Evolutionary conservation across 2,113 vertebrate genomes (phyloP).

Genomic region (Nicator chloris): DNA sequence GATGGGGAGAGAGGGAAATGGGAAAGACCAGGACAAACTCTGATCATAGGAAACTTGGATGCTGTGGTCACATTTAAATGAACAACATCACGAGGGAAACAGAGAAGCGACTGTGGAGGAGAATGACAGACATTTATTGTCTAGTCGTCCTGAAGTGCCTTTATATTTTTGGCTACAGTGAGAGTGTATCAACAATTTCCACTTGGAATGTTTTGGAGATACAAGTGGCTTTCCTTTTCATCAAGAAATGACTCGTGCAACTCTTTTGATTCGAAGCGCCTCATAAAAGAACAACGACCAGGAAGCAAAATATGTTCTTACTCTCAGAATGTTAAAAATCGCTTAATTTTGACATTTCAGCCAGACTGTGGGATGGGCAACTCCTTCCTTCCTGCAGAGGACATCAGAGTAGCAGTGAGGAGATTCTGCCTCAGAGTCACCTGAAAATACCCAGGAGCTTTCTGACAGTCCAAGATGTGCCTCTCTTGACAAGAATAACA

Average conservation of each 20-base stretch:
- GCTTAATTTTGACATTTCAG: neutral
- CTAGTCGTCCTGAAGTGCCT: neutral
- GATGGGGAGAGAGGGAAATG: neutral
- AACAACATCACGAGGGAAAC: neutral
- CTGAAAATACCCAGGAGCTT: neutral
- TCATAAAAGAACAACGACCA: neutral
- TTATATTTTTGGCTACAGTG: neutral
- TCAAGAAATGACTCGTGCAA: neutral
- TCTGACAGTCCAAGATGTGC: neutral
- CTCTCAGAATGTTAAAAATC: neutral
- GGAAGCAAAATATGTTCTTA: neutral
- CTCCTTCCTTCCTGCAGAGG: neutral
- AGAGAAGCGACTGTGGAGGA: neutral
- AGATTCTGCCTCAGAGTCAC: neutral
- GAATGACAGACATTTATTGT: neutral
- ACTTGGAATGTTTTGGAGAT: neutral
- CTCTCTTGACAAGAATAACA: neutral
- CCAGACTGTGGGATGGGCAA: accelerated
- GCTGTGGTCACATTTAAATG: neutral
- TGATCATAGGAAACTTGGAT: neutral
- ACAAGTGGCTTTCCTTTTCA: neutral
- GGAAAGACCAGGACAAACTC: neutral
- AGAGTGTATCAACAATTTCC: neutral
- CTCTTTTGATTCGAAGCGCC: neutral
- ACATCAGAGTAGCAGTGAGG: neutral